A percentile compares a stretch with the other conserved stretches of the same genome.
Evolutionary conservation across 2,113 vertebrate genomes (phyloP).

Genomic region (Odontophorus gujanensis): DNA sequence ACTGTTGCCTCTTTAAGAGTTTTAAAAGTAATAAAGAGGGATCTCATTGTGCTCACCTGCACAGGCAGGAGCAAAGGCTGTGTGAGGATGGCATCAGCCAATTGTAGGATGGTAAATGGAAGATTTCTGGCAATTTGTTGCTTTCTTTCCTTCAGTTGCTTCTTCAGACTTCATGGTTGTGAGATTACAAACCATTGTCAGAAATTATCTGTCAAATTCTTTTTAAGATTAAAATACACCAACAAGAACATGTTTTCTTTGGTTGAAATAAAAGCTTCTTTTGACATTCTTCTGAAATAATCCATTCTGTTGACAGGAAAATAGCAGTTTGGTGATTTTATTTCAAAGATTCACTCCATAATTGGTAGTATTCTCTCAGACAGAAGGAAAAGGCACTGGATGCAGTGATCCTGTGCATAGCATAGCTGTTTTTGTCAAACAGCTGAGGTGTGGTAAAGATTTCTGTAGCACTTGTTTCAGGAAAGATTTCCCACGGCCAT

Average conservation of each 20-base stretch:
- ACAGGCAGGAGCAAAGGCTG: not conserved
- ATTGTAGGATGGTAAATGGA: not conserved
- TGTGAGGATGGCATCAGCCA: not conserved
- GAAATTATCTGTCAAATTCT: not conserved
- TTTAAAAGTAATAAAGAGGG: not conserved
- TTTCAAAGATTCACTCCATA: not conserved
- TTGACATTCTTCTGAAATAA: not conserved
- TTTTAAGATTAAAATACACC: not conserved
- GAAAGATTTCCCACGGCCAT: not conserved
- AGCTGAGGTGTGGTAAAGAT: accelerated
- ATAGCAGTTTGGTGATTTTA: not conserved
- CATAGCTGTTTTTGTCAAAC: not conserved
- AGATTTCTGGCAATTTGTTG: not conserved
- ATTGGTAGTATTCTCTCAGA: not conserved
- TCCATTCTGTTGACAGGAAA: not conserved
- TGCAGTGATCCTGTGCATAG: not conserved
- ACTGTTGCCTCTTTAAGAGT: not conserved
- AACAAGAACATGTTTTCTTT: not conserved
- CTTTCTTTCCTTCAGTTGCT: not conserved
- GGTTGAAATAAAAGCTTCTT: not conserved
- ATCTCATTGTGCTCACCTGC: not conserved
- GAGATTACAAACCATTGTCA: not conserved
- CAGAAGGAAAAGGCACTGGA: not conserved
- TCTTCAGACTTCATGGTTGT: not conserved
- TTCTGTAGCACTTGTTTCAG: not conserved